Conservation (phyloP, 2,888 invertebrate species). For the Epinotia ramella region DNA sequence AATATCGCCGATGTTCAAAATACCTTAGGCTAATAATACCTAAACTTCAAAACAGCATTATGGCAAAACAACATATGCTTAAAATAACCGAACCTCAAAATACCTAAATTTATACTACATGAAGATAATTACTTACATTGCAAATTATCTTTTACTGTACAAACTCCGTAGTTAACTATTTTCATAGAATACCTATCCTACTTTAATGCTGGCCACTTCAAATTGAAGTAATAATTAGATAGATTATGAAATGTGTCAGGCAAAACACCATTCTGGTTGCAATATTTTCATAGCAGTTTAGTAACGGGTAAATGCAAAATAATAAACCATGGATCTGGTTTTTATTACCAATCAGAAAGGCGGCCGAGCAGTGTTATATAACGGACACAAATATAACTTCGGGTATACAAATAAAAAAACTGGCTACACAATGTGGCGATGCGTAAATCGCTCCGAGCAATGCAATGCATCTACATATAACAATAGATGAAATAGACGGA, state of each 20-base stretch:
- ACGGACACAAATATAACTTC: constrained; percentile 19
- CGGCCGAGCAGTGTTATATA: constrained; percentile 17
- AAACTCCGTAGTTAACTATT: too few species aligned
- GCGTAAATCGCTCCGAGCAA: not conserved
- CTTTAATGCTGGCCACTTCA: too few species aligned
- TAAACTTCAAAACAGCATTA: too few species aligned
- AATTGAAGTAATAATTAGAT: too few species aligned
- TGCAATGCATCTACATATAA: not conserved
- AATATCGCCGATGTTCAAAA: too few species aligned
- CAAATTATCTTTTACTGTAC: too few species aligned
- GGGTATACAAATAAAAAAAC: constrained; percentile 8
- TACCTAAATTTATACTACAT: too few species aligned
- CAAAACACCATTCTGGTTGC: not conserved
- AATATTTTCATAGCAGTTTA: not conserved
- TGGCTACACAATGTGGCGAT: not conserved
- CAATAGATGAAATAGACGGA: not conserved
- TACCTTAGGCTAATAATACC: too few species aligned
- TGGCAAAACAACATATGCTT: too few species aligned
- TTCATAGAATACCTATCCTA: too few species aligned
- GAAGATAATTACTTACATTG: too few species aligned
- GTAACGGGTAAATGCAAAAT: not conserved
- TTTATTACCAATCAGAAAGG: constrained; percentile 26
- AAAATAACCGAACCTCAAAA: too few species aligned
- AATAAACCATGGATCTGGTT: constrained; percentile 16
- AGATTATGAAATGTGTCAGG: not conserved